Conservation (phyloP, 2,888 invertebrate genomes). For the Liodrosophila aerea region DNA sequence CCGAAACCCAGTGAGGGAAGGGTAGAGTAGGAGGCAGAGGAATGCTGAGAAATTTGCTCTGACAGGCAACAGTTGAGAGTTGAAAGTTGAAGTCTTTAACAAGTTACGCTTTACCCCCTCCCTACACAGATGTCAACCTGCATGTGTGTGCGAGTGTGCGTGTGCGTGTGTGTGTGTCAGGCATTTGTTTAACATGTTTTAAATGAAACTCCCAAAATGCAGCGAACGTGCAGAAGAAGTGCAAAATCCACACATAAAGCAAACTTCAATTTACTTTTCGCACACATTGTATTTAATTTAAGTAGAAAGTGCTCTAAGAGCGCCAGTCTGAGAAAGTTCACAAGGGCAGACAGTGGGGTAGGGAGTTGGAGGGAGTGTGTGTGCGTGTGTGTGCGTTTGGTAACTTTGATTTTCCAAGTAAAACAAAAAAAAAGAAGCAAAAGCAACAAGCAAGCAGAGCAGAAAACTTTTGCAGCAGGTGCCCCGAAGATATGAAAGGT, state of each 20-base stretch:
- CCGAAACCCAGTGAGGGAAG: neutral
- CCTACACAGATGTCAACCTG: constrained; percentile 39
- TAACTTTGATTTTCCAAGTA: constrained; percentile 68
- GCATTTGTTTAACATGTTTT: constrained; percentile 60
- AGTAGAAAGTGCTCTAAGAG: constrained; percentile 56
- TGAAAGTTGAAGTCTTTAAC: constrained; percentile 47
- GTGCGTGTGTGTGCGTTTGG: constrained; percentile 28
- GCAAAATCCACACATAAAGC: constrained; percentile 67
- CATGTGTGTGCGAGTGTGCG: too few species aligned
- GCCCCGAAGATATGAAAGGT: constrained; percentile 49
- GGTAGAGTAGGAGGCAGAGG: neutral
- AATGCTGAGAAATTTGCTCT: neutral
- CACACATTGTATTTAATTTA: constrained; percentile 77
- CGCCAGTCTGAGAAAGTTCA: constrained; percentile 34
- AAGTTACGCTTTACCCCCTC: constrained; percentile 10
- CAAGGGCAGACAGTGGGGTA: constrained; percentile 50
- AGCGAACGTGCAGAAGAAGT: constrained; percentile 29
- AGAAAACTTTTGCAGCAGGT: constrained; percentile 67
- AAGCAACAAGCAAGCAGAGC: constrained; percentile 8
- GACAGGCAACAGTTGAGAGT: constrained; percentile 51
- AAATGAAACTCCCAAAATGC: constrained; percentile 51
- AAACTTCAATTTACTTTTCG: constrained; percentile 73
- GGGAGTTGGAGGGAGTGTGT: constrained; percentile 12
- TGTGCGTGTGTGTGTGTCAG: constrained; percentile 29
- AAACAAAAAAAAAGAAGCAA: constrained; percentile 37